Base-by-base conservation (phyloP, 2,797 vertebrate genomes). In the Sphenopsis melanotis region DNA sequence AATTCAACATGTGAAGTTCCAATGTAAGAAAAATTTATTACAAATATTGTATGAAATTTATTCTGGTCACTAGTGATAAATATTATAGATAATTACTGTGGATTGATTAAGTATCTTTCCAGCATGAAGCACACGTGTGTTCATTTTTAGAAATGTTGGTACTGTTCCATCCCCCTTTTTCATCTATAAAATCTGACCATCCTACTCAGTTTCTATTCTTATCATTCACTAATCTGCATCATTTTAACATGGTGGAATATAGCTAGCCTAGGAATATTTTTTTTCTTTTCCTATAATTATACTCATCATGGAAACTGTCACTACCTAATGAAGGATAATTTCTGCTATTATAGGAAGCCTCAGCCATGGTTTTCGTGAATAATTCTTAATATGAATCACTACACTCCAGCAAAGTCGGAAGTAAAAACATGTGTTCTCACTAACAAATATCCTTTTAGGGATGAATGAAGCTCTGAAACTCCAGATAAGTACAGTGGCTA, bases 251-350 rank as follows among this genome's bases (percentile, higher is more conserved):
- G 85, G 96, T 96, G 96, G 88, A 98, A 98, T 97, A 98, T 95
- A 98, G 97, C 96, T 86, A 95, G 95, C 96, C 95, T 95, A 97
- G 96, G 96, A 97, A 96, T 97, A 37, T 71, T 97, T 96, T 93
- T 95, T 92, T 87, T 57, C 91, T 96, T 95, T 94, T 96, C 94
- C 96, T 96, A 97, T 98, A 98, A 98, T 98, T 98, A 98, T 44
- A 93, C 90, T 96, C 97, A 97, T 98, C 97, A 97, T 94, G 95
- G 96, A 95, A 97, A 96, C 96, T 97, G 97, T 97, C 98, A 98
- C 96, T 91, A 96, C 94, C 96, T 98, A 98, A 98, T 97, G 97
- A 98, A 97, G 95, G 97, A 97, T 98, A 98, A 98, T 98, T 98
- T 97, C 95, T 96, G 96, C 97, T 97, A 98, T 98, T 98, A 97